A percentile compares a stretch with the other conserved stretches of the same genome.
These are phyloP conservation scores for Lasioglossum zephyrum DNA, from an alignment of 2,888 invertebrate species.

Conservation along the genomic window DNA sequence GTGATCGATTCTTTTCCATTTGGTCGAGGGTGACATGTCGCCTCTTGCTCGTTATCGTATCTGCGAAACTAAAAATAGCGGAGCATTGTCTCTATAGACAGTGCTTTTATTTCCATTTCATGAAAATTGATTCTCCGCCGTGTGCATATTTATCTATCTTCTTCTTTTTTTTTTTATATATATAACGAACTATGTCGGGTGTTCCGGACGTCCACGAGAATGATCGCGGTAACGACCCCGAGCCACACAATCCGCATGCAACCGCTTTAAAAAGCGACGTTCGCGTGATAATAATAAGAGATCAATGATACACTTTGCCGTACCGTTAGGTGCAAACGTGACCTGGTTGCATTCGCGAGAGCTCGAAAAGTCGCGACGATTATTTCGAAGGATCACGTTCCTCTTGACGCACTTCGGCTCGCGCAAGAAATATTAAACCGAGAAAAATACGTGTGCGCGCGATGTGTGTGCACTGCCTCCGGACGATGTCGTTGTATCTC, in stretches of 20 bases:
- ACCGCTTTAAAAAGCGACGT: conserved; percentile 1
- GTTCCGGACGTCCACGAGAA: background rate
- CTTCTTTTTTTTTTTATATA: too few species aligned
- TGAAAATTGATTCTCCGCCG: background rate
- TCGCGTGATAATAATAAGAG: conserved; percentile 5
- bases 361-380: conserved; percentile 26
- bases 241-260: background rate
- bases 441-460: background rate
- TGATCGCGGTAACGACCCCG: background rate
- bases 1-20: background rate
- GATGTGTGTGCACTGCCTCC: background rate
- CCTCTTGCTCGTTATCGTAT: background rate
- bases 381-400: conserved; percentile 47
- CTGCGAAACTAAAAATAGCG: background rate
- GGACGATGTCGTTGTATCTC: background rate
- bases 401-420: conserved; percentile 42
- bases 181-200: background rate
- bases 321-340: conserved; percentile 55
- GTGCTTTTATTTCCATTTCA: background rate
- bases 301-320: conserved; percentile 27
- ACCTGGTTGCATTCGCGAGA: conserved; percentile 37
- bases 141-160: background rate
- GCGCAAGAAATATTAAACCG: conserved; percentile 41
- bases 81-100: background rate
- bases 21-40: background rate